Base-by-base conservation (phyloP, 2,797 vertebrate genomes). In the Pteronotus mesoamericanus region DNA sequence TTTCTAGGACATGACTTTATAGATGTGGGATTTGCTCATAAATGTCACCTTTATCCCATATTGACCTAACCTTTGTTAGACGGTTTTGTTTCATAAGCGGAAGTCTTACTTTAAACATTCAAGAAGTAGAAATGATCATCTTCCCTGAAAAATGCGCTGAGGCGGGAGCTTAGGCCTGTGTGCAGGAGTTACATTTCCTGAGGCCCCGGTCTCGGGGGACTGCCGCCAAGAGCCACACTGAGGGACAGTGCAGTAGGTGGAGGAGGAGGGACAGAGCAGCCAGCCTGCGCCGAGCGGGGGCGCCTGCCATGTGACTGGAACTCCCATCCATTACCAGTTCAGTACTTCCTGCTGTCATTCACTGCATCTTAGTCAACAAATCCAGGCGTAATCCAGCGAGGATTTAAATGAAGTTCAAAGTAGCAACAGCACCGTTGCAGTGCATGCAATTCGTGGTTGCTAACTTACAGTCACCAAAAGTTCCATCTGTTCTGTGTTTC, bases 21-120 rank as follows among this genome's bases (percentile, higher is more conserved):
- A 68, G 75, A 93, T 69, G 29, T 91, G 75, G 64, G 66, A 95
- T 96, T 94, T 89, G 72, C 82, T 96, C 32, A 57, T 69, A 96
- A 48, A 92, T 90, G 59, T 97, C 68, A 71, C 61, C 74, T 89
- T 94, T 86, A 19, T 94, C 39, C 71, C 53, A 0, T 72, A 37
- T 80, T 86, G n/a, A 95, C 66, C 48, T 95, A 4, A 90, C 6
- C 10, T 68, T 87, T 93, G 1, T 97, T 86, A 94, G 93, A 79
- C 77, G 82, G 59, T 95, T 98, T 94, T 89, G 34, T 95, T 15
- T 86, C 51, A 89, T 97, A 90, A 96, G 82, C 74, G 75, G 42
- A 96, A 91, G 29, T 0, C 0, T 89, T 89, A 93, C 86, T 93
- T 96, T 46, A 0, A 0, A 97, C 97, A 83, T 89, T 97, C 72